Evolutionary conservation across 2,888 invertebrate genomes (phyloP), one percentile per base, ranked within the genome.

Genomic region (Amphiduros pacificus): DNA sequence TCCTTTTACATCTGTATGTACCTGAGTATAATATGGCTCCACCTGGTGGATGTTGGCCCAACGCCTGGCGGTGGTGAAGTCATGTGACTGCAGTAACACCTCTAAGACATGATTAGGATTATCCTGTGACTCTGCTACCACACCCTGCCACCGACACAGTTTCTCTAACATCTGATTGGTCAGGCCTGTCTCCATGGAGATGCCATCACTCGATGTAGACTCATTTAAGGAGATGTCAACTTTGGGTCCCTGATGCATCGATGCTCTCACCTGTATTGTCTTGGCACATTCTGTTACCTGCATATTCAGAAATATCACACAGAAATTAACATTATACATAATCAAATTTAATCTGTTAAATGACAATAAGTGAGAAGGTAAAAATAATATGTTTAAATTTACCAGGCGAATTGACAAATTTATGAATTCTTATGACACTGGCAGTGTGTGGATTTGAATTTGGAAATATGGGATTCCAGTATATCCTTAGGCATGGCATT

Each of bases 281-380:
- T 74, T 75, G 36, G 75, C 74, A 72, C 74, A 73, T 55, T 73
- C 74, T 49, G 73, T 73, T 31, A 78, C 72, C 78, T 78, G 63
- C 2, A 66, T 52, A 27, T 32, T 24, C 52, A 44, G 17, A n/a
- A 44, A 31, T 14, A 26, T 9, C 28, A 27, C 26, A 26, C 9
- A 20, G 24, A 24, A 31, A 28, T 27, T 4, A 51, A 55, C 6
- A 57, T 22, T 58, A 31, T 50, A 0, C 32, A 36, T 5, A 40
- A 17, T 9, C 26, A 32, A 56, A 50, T 54, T 41, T 1, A 9
- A 17, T 49, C n/a, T 9, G n/a, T 14, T 14, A 20, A 17, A 9
- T 17, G n/a, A n/a, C n/a, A n/a, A n/a, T n/a, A n/a, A n/a, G n/a
- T n/a, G n/a, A n/a, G n/a, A n/a, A n/a, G n/a, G n/a, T n/a, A n/a